Conservation (phyloP, 2,888 invertebrate genomes). For the Rutpela maculata region DNA sequence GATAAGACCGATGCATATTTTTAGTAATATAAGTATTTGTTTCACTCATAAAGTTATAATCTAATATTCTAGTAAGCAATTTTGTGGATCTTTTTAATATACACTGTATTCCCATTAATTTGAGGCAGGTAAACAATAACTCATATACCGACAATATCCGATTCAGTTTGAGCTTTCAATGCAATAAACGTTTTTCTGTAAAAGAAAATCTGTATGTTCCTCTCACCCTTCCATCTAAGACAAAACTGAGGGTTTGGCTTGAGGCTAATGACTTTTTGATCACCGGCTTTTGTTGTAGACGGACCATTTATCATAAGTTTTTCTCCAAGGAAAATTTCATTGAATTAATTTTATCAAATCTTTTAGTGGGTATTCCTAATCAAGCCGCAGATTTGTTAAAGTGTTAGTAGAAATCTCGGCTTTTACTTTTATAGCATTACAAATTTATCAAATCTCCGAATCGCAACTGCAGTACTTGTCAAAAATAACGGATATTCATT, state of each 20-base stretch:
- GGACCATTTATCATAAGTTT: constrained; percentile 66
- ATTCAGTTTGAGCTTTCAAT: background rate
- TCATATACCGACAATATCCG: background rate
- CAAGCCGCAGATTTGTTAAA: constrained; percentile 17
- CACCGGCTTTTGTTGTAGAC: constrained; percentile 66
- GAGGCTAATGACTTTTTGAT: constrained; percentile 69
- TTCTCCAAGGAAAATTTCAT: constrained; percentile 51
- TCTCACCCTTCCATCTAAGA: constrained; percentile 47
- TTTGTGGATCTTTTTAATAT: background rate
- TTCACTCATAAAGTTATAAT: too few relatives aligned
- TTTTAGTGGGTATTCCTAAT: constrained; percentile 44
- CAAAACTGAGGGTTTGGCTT: constrained; percentile 60
- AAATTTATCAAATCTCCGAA: too few relatives aligned
- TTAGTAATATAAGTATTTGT: too few relatives aligned
- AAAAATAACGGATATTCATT: too few relatives aligned
- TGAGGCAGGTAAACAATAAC: too few relatives aligned
- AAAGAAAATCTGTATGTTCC: constrained; percentile 3
- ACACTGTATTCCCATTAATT: background rate
- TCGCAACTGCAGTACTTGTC: too few relatives aligned
- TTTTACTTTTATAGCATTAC: background rate
- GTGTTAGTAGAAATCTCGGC: background rate
- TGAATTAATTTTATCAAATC: constrained; percentile 50
- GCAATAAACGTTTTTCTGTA: background rate
- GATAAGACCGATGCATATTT: background rate
- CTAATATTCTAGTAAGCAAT: too few relatives aligned